These are phyloP conservation scores for Polypterus senegalus DNA, from an alignment of 2,113 vertebrate genomes.

Conservation along the genomic window DNA sequence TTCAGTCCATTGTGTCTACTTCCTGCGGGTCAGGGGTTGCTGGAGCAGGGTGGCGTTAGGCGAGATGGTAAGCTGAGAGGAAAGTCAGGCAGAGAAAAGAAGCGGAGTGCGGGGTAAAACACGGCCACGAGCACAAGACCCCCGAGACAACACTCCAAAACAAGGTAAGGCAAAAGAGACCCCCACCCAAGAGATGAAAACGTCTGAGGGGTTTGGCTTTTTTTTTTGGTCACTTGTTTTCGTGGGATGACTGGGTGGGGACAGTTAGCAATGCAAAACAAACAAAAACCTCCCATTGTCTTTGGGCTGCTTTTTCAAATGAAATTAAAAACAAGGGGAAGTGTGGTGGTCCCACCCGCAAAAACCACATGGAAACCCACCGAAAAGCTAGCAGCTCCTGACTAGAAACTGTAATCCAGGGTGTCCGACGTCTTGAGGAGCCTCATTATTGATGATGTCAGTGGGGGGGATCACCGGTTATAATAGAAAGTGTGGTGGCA, in stretches of 20 bases:
- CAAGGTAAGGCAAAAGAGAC: constrained; percentile 40
- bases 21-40: constrained; percentile 86
- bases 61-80: constrained; percentile 43
- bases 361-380: no score
- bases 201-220: background rate
- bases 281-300: background rate
- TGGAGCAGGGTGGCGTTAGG: constrained; percentile 74
- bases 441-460: no score
- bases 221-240: background rate
- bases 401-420: no score
- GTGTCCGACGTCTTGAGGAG: no score
- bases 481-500: no score
- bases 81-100: constrained; percentile 43
- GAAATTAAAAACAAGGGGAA: no score
- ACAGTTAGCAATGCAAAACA: no score
- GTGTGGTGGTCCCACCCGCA: no score
- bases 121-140: constrained; percentile 16
- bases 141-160: constrained; percentile 26
- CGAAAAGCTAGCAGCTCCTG: no score
- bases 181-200: background rate
- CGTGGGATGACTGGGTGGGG: no score
- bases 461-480: no score
- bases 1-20: constrained; percentile 88
- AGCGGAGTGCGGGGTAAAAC: constrained; percentile 12
- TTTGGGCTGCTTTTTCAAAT: no score